Evolutionary conservation across 2,888 invertebrate genomes (phyloP).

Genomic region (Heliconius charithonia): DNA sequence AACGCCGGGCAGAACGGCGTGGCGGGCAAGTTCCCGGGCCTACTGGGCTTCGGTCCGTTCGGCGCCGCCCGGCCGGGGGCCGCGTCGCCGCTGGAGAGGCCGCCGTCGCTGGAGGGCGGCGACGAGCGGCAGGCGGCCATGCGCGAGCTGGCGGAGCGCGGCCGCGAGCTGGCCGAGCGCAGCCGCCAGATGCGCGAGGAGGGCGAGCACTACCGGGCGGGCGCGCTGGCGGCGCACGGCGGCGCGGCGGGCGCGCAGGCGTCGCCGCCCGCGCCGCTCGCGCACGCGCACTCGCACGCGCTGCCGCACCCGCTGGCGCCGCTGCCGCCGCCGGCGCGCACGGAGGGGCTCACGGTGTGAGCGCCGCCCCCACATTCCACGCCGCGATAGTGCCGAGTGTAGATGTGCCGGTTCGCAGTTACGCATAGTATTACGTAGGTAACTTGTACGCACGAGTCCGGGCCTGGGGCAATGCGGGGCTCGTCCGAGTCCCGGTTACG

Average conservation of each 20-base stretch:
- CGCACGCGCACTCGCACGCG: conserved; percentile 62
- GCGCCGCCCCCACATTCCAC: conserved; percentile 47
- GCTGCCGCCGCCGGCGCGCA: conserved; percentile 85
- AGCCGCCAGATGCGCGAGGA: conserved; percentile 81
- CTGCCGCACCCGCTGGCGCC: conserved; percentile 83
- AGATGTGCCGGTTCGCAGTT: conserved; percentile 72
- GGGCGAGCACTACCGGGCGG: conserved; percentile 73
- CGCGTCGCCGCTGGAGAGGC: conserved; percentile 79
- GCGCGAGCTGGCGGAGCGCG: conserved; percentile 83
- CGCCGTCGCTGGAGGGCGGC: conserved; percentile 74
- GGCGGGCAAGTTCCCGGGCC: conserved; percentile 88
- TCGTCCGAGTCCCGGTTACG: conserved; percentile 76
- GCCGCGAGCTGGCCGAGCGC: conserved; percentile 80
- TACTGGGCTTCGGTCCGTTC: conserved; percentile 90
- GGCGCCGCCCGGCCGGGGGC: conserved; percentile 82
- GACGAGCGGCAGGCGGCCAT: conserved; percentile 77
- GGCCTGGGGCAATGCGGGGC: conserved; percentile 82
- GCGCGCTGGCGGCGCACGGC: conserved; percentile 67
- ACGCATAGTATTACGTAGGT: conserved; percentile 79
- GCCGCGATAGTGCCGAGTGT: conserved; percentile 64
- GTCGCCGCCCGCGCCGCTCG: conserved; percentile 62
- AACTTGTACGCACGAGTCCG: conserved; percentile 80
- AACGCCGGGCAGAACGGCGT: conserved; percentile 88
- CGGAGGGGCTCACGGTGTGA: conserved; percentile 90
- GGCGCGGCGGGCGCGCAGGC: conserved; percentile 64